Base-by-base conservation (phyloP, 1,140 invertebrate species). In the Rhagoletis zephyria region DNA sequence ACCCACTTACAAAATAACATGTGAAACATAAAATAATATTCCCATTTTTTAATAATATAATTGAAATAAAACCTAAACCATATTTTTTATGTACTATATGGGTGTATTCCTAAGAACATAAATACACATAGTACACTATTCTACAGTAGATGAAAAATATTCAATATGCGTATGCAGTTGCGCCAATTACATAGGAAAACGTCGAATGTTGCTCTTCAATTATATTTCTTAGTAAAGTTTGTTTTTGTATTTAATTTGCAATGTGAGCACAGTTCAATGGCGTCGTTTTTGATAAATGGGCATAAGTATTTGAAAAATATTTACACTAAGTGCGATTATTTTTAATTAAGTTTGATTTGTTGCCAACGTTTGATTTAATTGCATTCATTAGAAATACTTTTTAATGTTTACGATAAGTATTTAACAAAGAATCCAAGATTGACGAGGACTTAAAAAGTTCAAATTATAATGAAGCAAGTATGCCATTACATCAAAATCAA, bases 371-470 rank as follows among this genome's bases (percentile, higher is more conserved):
- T 67, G 64, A 67, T 30, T 67, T 67, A 40, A 67, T 30, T n/a
- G 30, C 64, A 67, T 67, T 67, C 64, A 67, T 9, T 19, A 67
- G 30, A 67, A 19, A 67, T 67, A 67, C 10, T 67, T 56, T 67
- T 67, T 67, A 67, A 67, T 67, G 30, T 67, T 67, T 67, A 67
- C 48, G 45, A 51, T 77, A 77, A 77, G 74, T 81, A 81, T 56
- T 81, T 51, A 81, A 59, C 48, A 81, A 19, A 45, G 40, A n/a
- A 74, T 74, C 16, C 45, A 48, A 48, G 3, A 74, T 7, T 2
- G 4, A 14, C 67, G 30, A 14, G 45, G 9, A 9, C 12, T 74
- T 74, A 45, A 14, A 12, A 70, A 70, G 40, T 10, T 48, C 12
- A 70, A 45, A 42, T 70, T 14, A 10, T 12, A 74, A 74, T 45